Percentiles rank a stretch among this genome's conserved stretches.
phyloP scores from a whole-genome alignment of 2,113 vertebrate species.

The Anseranas semipalmata region DNA sequence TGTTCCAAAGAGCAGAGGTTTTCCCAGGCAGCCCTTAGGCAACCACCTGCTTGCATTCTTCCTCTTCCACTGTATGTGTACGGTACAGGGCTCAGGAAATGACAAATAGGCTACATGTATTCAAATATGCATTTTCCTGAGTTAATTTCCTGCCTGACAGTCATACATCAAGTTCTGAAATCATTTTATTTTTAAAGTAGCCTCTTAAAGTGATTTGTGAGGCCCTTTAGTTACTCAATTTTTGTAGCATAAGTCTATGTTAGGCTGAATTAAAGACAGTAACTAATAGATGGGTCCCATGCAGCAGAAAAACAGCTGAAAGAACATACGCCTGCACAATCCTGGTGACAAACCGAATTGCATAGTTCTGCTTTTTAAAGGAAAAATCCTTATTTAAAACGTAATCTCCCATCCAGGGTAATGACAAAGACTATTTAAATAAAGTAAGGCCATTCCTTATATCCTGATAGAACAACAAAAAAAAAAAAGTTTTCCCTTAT shows the following conservation, averaged over 20 bases:
- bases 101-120: not conserved
- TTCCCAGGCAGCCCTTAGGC: not conserved
- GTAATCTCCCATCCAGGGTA: not conserved
- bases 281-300: not conserved
- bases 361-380: not conserved
- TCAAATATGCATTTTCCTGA: not conserved
- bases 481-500: not conserved
- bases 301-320: not conserved
- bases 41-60: not conserved
- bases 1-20: not conserved
- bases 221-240: not conserved
- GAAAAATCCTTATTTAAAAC: not conserved
- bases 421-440: not conserved
- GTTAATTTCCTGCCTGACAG: not conserved
- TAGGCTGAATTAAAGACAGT: not conserved
- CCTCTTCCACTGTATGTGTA: not conserved
- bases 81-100: not conserved
- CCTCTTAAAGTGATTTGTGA: slow-evolving; percentile 12
- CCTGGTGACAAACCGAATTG: not conserved
- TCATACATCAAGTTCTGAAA: not conserved
- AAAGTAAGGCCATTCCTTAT: not conserved
- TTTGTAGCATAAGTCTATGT: not conserved
- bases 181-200: not conserved
- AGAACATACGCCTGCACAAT: not conserved
- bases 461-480: not conserved